These are phyloP conservation scores for Lycopodina hypogea DNA, from an alignment of 37 sponge, comb jelly and placozoan genomes.

Conservation along the genomic window DNA sequence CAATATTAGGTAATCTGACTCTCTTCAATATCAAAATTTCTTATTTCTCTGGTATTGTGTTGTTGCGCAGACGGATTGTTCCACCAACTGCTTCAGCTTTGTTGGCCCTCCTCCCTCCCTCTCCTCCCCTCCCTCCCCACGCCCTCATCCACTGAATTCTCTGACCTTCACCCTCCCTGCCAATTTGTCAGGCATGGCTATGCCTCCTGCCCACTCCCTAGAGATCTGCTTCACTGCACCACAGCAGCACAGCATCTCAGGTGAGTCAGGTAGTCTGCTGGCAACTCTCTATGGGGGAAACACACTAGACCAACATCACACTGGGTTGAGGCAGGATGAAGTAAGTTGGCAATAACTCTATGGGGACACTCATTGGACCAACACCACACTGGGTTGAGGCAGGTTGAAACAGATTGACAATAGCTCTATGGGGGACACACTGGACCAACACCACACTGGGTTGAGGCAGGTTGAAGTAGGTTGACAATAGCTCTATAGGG, in stretches of 20 bases:
- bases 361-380: too few species aligned
- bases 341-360: not conserved
- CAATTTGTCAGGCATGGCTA: not conserved
- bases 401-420: too few species aligned
- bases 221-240: slow-evolving; percentile 35
- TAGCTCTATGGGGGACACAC: too few species aligned
- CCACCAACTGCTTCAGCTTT: slow-evolving; percentile 27
- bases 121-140: slow-evolving; percentile 18
- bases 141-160: slow-evolving; percentile 11
- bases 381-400: too few species aligned
- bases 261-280: not conserved
- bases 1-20: too few species aligned
- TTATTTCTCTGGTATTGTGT: too few species aligned
- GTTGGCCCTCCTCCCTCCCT: slow-evolving; percentile 12
- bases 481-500: too few species aligned
- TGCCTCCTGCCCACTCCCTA: not conserved
- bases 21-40: too few species aligned
- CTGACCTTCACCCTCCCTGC: slow-evolving; percentile 21
- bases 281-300: not conserved
- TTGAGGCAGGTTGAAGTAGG: too few species aligned
- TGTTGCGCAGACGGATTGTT: not conserved
- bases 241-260: slow-evolving; percentile 2
- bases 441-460: too few species aligned
- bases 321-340: not conserved
- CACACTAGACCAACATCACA: not conserved